Percentiles rank a stretch among this genome's conserved stretches.
phyloP scores from a whole-genome alignment of 2,113 vertebrate genomes.

The Crotalus viridis region DNA sequence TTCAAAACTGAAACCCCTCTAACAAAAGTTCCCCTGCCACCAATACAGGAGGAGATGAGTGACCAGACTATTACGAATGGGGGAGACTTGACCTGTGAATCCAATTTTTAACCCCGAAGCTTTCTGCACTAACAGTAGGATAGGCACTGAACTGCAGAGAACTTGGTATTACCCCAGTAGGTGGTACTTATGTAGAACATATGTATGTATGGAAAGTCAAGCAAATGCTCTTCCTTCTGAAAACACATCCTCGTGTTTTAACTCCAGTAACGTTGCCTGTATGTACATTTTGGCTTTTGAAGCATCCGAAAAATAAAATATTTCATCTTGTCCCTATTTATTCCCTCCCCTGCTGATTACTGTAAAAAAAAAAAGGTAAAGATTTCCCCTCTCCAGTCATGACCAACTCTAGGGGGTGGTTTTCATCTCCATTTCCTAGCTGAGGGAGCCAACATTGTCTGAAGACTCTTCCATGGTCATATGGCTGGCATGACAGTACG shows the following conservation, averaged over 20 bases:
- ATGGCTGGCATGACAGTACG: not conserved
- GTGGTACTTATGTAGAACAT: slow-evolving; percentile 17
- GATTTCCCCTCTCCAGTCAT: not conserved
- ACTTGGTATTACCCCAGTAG: not conserved
- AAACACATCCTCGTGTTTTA: slow-evolving; percentile 39
- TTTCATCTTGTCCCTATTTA: slow-evolving; percentile 48
- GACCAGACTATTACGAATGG: slow-evolving; percentile 81
- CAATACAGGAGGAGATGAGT: slow-evolving; percentile 70
- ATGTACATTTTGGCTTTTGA: slow-evolving; percentile 61
- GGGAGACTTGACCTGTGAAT: slow-evolving; percentile 81
- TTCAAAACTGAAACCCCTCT: slow-evolving; percentile 79
- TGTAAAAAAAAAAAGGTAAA: not conserved
- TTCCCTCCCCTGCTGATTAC: not conserved
- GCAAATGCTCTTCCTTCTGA: slow-evolving; percentile 33
- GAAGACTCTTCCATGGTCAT: not conserved
- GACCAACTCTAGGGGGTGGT: not conserved
- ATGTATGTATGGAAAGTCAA: not conserved
- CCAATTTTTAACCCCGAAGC: slow-evolving; percentile 66
- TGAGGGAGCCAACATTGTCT: not conserved
- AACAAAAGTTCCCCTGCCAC: slow-evolving; percentile 70
- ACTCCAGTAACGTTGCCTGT: slow-evolving; percentile 45
- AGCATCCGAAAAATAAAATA: slow-evolving; percentile 66
- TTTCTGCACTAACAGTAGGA: not conserved
- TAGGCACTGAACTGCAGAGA: not conserved
- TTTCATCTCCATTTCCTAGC: not conserved